A percentile compares a stretch with the other conserved stretches of the same genome.
These are phyloP conservation scores for Neogobius melanostomus DNA, from an alignment of 2,113 vertebrate genomes.

Conservation along the genomic window DNA sequence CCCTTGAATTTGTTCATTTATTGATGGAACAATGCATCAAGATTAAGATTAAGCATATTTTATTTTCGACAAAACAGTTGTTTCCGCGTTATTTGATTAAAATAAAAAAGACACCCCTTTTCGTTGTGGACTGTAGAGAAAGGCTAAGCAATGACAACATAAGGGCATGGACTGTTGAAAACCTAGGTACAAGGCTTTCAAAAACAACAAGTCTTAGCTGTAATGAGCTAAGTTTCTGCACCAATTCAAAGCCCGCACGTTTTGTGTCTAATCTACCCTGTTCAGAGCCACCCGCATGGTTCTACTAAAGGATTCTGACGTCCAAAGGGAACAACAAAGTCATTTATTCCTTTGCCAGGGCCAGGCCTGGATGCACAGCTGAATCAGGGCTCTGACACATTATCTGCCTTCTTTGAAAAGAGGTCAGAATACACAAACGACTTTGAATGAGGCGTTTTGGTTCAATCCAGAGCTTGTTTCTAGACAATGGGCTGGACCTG, in stretches of 20 bases:
- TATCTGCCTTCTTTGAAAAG: slow-evolving; percentile 66
- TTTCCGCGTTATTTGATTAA: no score
- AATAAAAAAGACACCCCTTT: no score
- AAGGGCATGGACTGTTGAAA: no score
- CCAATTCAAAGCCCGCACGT: slow-evolving; percentile 5
- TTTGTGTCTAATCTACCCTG: slow-evolving; percentile 22
- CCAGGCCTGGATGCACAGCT: slow-evolving; percentile 54
- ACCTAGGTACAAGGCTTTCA: no score
- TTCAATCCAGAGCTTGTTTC: slow-evolving; percentile 40
- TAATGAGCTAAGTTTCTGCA: slow-evolving; percentile 1
- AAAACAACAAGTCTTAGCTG: background rate
- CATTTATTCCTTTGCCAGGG: slow-evolving; percentile 71
- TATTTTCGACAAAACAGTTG: no score
- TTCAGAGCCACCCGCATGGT: slow-evolving; percentile 45
- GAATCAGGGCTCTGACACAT: slow-evolving; percentile 64
- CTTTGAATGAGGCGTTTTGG: slow-evolving; percentile 53
- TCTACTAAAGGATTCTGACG: slow-evolving; percentile 64
- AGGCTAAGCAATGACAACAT: no score
- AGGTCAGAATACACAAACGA: slow-evolving; percentile 58
- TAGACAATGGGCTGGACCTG: slow-evolving; percentile 38
- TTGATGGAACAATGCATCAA: no score
- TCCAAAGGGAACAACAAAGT: slow-evolving; percentile 70
- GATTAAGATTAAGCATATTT: no score
- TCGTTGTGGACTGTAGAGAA: no score
- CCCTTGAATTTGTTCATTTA: background rate